Conservation (phyloP, 2,888 invertebrate species). For the Sepiola atlantica region DNA sequence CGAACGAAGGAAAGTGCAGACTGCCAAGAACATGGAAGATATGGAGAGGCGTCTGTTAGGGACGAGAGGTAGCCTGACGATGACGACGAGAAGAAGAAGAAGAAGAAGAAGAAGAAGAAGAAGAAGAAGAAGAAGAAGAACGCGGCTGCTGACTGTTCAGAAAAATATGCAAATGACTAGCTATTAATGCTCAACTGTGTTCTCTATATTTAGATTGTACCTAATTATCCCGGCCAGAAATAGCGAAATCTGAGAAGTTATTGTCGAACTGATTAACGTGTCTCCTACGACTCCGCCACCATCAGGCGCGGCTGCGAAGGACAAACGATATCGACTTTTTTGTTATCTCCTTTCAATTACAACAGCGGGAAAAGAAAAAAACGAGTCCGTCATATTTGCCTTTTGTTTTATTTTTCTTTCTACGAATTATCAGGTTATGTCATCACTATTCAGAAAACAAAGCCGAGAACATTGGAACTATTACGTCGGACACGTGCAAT, state of each 20-base stretch:
- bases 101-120: not conserved
- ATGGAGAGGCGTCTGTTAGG: not conserved
- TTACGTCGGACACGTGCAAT: not conserved
- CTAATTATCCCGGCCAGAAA: not conserved
- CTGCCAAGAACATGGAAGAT: not conserved
- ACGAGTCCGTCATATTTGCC: not conserved
- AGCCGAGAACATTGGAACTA: not conserved
- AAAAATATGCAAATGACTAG: not conserved
- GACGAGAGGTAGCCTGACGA: not conserved
- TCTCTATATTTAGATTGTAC: constrained; percentile 32
- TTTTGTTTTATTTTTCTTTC: not conserved
- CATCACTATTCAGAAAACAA: not conserved
- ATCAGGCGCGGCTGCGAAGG: not conserved
- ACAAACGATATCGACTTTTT: not conserved
- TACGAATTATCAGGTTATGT: not conserved
- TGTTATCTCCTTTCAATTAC: not conserved
- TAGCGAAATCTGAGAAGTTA: not conserved
- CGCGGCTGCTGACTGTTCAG: constrained; percentile 5
- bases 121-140: too few species aligned
- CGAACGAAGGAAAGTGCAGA: not conserved
- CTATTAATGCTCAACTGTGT: not conserved
- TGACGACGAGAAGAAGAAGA: not conserved
- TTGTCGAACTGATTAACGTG: constrained; percentile 8
- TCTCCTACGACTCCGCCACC: not conserved
- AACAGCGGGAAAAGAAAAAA: not conserved